These are phyloP conservation scores for Pseudeuparius sepicola DNA, from an alignment of 2,888 invertebrate species.

Conservation along the genomic window DNA sequence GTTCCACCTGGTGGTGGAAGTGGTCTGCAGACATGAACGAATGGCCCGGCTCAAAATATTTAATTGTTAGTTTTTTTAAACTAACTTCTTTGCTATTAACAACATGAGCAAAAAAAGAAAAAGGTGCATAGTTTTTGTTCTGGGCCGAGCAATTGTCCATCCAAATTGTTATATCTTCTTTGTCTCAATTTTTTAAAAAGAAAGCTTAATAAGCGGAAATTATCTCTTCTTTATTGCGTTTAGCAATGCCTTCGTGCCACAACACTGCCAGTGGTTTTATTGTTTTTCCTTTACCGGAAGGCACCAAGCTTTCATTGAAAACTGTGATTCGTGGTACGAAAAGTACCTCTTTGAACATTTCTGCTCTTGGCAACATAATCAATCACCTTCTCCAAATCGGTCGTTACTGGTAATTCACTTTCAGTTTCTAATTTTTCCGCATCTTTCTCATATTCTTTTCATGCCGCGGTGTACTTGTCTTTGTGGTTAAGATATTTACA, in stretches of 20 bases:
- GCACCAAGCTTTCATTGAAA: slow-evolving; percentile 20
- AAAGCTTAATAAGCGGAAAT: slow-evolving; percentile 13
- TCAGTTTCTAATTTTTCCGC: no score
- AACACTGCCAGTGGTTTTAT: slow-evolving; percentile 15
- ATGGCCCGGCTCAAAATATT: slow-evolving; percentile 12
- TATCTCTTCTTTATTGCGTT: slow-evolving; percentile 18
- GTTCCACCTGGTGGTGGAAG: slow-evolving; percentile 13
- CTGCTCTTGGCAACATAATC: slow-evolving; percentile 16
- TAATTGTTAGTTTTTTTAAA: slow-evolving; percentile 3
- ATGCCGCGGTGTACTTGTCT: no score
- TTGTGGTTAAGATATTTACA: no score
- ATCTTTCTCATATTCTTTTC: no score
- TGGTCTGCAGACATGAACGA: slow-evolving; percentile 3
- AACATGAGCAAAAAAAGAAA: slow-evolving; percentile 8
- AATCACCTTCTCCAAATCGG: slow-evolving; percentile 14
- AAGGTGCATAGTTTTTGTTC: slow-evolving; percentile 4
- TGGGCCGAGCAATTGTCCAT: slow-evolving; percentile 5
- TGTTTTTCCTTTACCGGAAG: slow-evolving; percentile 12
- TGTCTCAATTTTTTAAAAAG: slow-evolving; percentile 18
- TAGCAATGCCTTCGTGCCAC: slow-evolving; percentile 19
- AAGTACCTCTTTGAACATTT: slow-evolving; percentile 14
- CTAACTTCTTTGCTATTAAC: slow-evolving; percentile 4
- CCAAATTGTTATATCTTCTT: slow-evolving; percentile 17
- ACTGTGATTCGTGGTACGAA: slow-evolving; percentile 14
- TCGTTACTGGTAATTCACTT: no score